These are phyloP conservation scores for Macaria liturata DNA, from an alignment of 2,888 invertebrate species.

Conservation along the genomic window DNA sequence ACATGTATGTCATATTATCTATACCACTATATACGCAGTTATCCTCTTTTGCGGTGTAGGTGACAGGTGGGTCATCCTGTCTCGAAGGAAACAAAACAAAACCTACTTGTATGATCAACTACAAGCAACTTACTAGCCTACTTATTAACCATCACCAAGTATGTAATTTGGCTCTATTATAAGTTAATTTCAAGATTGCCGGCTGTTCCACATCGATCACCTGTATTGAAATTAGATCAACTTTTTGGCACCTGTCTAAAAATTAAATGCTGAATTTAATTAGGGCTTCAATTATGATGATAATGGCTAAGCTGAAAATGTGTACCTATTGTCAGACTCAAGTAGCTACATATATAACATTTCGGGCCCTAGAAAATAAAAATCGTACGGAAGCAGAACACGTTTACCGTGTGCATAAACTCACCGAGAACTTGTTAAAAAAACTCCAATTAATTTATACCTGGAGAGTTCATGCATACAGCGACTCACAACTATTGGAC, in stretches of 20 bases:
- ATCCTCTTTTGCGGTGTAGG: slow-evolving; percentile 27
- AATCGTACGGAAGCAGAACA: too few relatives aligned
- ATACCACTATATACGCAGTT: background rate
- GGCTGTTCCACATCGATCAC: slow-evolving; percentile 18
- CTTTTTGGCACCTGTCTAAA: slow-evolving; percentile 1
- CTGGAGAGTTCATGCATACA: too few relatives aligned
- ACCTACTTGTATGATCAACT: background rate
- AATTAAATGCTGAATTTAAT: background rate
- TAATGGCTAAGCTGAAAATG: too few relatives aligned
- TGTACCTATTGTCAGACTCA: too few relatives aligned
- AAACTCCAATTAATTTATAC: too few relatives aligned
- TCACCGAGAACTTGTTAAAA: too few relatives aligned
- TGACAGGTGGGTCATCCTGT: slow-evolving; percentile 29
- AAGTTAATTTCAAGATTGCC: slow-evolving; percentile 18
- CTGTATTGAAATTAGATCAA: slow-evolving; percentile 15
- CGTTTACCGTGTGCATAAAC: too few relatives aligned
- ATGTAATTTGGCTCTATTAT: slow-evolving; percentile 31
- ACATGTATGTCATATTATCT: too few relatives aligned
- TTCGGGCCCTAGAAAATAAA: too few relatives aligned
- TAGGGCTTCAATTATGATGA: too few relatives aligned
- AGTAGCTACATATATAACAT: too few relatives aligned
- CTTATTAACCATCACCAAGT: slow-evolving; percentile 20
- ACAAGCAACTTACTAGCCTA: background rate
- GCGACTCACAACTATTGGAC: too few relatives aligned
- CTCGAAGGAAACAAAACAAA: slow-evolving; percentile 12